Evolutionary conservation across 2,797 vertebrate genomes (phyloP).

Genomic region (Denticeps clupeoides): DNA sequence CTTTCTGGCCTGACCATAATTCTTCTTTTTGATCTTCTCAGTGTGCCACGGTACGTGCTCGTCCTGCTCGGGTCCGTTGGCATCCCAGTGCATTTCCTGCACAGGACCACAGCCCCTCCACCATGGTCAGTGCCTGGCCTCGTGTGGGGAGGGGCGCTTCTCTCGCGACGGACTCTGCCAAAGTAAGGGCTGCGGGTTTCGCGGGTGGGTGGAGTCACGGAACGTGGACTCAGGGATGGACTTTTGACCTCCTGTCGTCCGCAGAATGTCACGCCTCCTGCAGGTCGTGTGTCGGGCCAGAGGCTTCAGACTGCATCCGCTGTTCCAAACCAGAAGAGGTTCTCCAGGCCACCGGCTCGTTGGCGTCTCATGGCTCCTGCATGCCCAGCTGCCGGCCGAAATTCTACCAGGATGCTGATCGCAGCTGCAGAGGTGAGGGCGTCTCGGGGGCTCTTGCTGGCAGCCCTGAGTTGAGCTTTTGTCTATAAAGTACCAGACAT

Average conservation of each 20-base stretch:
- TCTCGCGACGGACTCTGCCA: slow-evolving; percentile 60
- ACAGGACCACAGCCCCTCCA: slow-evolving; percentile 43
- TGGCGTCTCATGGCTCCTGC: slow-evolving; percentile 57
- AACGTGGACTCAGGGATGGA: no score
- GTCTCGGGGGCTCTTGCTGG: no score
- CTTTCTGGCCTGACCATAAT: no score
- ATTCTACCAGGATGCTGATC: slow-evolving; percentile 53
- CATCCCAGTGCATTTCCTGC: slow-evolving; percentile 70
- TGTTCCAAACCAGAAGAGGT: slow-evolving; percentile 62
- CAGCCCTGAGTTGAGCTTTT: no score
- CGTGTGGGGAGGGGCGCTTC: slow-evolving; percentile 77
- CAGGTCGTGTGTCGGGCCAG: slow-evolving; percentile 66
- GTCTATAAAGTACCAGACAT: no score
- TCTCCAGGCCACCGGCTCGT: slow-evolving; percentile 43
- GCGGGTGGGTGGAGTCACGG: no score
- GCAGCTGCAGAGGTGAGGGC: slow-evolving; percentile 67
- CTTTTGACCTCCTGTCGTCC: not conserved
- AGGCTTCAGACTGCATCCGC: slow-evolving; percentile 54
- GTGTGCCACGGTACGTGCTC: slow-evolving; percentile 73
- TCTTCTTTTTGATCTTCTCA: slow-evolving; percentile 31
- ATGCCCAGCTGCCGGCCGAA: slow-evolving; percentile 50
- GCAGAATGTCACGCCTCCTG: slow-evolving; percentile 80
- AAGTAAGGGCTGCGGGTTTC: no score
- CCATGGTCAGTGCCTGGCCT: slow-evolving; percentile 68
- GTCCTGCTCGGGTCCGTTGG: slow-evolving; percentile 67